Conservation (phyloP, 1,140 invertebrate species). For the Magallana ariakensis region DNA sequence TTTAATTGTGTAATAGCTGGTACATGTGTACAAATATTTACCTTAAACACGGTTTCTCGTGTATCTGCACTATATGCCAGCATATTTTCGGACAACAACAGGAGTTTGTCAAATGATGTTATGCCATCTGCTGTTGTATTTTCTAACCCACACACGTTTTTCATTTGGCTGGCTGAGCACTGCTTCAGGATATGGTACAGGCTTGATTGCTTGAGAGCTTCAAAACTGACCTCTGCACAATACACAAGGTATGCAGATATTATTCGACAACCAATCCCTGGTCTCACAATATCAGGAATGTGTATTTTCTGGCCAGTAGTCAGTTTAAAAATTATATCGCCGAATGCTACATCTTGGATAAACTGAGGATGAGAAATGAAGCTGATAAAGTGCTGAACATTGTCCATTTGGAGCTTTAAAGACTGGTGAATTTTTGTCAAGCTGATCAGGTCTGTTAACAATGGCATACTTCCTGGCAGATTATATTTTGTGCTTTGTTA, state of each 20-base stretch:
- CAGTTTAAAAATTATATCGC: background rate
- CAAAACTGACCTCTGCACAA: conserved; percentile 12
- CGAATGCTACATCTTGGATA: conserved; percentile 42
- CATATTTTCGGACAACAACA: conserved; percentile 16
- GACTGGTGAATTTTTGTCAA: background rate
- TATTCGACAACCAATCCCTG: conserved; percentile 28
- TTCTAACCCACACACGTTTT: conserved; percentile 16
- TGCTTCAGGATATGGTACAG: conserved; percentile 12
- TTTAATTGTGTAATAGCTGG: too few species aligned
- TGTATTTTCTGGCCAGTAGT: too few species aligned
- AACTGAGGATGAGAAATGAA: conserved; percentile 38
- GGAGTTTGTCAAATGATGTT: background rate
- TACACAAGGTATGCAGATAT: conserved; percentile 13
- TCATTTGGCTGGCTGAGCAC: conserved; percentile 31
- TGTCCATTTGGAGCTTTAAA: background rate
- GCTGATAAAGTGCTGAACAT: conserved; percentile 28
- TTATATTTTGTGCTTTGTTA: conserved; percentile 35
- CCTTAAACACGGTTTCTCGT: conserved; percentile 13
- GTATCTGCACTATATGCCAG: background rate
- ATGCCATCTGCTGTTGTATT: conserved; percentile 14
- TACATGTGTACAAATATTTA: too few species aligned
- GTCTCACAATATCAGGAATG: conserved; percentile 36
- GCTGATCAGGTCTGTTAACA: conserved; percentile 1
- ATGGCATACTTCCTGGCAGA: conserved; percentile 39
- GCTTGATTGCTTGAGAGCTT: background rate